phyloP scores from a whole-genome alignment of 30 jellyfish, hydroid and myxozoan genomes.

The Nemopilema nomurai region DNA sequence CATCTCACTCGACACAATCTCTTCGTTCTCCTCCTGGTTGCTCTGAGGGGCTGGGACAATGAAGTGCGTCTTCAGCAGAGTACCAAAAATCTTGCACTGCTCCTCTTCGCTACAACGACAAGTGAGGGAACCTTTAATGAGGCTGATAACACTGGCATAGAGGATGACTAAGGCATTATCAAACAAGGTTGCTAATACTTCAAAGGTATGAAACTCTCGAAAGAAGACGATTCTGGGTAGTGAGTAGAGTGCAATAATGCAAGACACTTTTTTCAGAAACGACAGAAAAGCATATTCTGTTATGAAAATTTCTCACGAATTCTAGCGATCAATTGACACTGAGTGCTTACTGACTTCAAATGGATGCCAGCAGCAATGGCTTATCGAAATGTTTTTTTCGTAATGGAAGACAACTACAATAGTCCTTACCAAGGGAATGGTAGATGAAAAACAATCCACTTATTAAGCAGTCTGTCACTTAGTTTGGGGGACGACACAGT shows the following conservation, averaged over 20 bases:
- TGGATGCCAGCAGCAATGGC: too few species aligned
- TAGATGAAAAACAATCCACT: conserved; percentile 55
- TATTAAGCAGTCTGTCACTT: conserved; percentile 40
- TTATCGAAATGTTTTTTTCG: too few species aligned
- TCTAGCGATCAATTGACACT: too few species aligned
- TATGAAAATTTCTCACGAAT: too few species aligned
- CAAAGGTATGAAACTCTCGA: too few species aligned
- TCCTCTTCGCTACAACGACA: conserved; percentile 51
- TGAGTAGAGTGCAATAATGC: too few species aligned
- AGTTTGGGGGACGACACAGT: conserved; percentile 54
- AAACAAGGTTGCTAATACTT: not conserved
- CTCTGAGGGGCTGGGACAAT: conserved; percentile 15
- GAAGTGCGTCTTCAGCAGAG: conserved; percentile 63
- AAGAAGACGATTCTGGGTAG: too few species aligned
- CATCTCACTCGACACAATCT: conserved; percentile 37
- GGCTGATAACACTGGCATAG: not conserved
- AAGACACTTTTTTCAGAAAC: too few species aligned
- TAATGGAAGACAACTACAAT: too few species aligned
- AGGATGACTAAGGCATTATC: not conserved
- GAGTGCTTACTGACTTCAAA: too few species aligned
- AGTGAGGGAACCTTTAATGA: not conserved
- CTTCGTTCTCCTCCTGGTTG: conserved; percentile 17
- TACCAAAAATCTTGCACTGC: conserved; percentile 23
- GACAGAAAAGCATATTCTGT: too few species aligned
- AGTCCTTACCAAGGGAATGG: conserved; percentile 68